Percentiles rank a stretch among this genome's conserved stretches.
phyloP scores from a whole-genome alignment of 2,797 vertebrate species.

The Limosa lapponica region DNA sequence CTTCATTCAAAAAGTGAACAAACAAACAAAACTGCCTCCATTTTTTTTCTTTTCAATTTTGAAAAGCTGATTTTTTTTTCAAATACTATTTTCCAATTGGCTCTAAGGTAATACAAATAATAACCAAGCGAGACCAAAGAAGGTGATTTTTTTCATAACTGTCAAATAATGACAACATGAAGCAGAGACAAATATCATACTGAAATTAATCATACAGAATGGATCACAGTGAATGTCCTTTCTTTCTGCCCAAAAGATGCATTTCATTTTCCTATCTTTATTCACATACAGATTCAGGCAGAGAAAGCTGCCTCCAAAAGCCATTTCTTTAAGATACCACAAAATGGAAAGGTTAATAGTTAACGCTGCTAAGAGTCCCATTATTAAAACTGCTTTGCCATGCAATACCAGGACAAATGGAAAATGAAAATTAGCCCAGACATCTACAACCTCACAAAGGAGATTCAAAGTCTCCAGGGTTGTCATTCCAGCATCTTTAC shows the following conservation, averaged over 20 bases:
- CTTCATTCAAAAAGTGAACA: background rate
- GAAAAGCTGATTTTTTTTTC: background rate
- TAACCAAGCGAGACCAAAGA: background rate
- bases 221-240: background rate
- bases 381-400: constrained; percentile 62
- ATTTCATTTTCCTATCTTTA: constrained; percentile 47
- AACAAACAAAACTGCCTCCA: accelerated
- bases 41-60: background rate
- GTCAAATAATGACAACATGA: constrained; percentile 18
- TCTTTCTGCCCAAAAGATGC: constrained; percentile 8
- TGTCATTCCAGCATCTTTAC: constrained; percentile 58
- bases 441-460: constrained; percentile 36
- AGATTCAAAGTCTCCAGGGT: constrained; percentile 29
- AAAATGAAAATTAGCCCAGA: constrained; percentile 62
- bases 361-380: background rate
- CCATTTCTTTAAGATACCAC: constrained; percentile 36
- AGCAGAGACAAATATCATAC: constrained; percentile 3
- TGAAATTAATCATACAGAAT: constrained; percentile 16
- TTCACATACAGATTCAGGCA: background rate
- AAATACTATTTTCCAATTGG: background rate
- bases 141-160: background rate
- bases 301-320: constrained; percentile 6
- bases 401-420: constrained; percentile 56
- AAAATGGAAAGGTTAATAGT: constrained; percentile 60
- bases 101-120: background rate